Evolutionary conservation across 2,113 vertebrate species (phyloP).

Genomic region (Dromaius novaehollandiae): DNA sequence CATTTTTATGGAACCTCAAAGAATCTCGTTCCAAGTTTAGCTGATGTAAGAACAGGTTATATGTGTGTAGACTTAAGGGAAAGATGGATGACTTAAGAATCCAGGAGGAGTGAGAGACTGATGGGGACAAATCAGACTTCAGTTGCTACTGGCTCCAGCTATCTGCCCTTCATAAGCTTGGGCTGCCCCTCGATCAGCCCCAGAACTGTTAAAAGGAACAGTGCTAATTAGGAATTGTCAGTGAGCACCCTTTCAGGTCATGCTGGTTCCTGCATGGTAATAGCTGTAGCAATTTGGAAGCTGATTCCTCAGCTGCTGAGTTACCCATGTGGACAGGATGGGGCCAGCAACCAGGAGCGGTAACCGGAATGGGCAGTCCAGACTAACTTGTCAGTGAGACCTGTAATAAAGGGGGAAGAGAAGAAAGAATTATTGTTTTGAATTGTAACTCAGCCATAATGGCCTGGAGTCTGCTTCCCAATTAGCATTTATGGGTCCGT

Average conservation of each 20-base stretch:
- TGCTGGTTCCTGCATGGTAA: not conserved
- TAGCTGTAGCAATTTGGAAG: not conserved
- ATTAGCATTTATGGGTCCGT: not conserved
- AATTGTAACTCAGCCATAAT: not conserved
- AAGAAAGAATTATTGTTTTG: not conserved
- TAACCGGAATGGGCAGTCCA: not conserved
- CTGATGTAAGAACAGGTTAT: not conserved
- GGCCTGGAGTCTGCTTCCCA: not conserved
- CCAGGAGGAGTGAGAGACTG: not conserved
- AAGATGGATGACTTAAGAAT: not conserved
- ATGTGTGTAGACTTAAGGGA: not conserved
- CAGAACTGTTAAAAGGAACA: not conserved
- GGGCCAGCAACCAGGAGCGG: not conserved
- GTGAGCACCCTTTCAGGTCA: accelerated
- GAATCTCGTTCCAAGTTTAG: not conserved
- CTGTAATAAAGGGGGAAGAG: not conserved
- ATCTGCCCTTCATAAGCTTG: not conserved
- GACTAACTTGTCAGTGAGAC: not conserved
- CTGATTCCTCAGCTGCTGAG: not conserved
- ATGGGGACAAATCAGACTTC: not conserved
- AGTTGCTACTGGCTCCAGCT: not conserved
- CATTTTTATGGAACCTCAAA: not conserved
- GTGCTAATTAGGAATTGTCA: not conserved
- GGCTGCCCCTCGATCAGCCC: not conserved
- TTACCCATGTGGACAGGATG: not conserved